Evolutionary conservation across 2,797 vertebrate genomes (phyloP), one percentile per base, ranked within the genome.

Genomic region (Tenualosa thibaudeaui): DNA sequence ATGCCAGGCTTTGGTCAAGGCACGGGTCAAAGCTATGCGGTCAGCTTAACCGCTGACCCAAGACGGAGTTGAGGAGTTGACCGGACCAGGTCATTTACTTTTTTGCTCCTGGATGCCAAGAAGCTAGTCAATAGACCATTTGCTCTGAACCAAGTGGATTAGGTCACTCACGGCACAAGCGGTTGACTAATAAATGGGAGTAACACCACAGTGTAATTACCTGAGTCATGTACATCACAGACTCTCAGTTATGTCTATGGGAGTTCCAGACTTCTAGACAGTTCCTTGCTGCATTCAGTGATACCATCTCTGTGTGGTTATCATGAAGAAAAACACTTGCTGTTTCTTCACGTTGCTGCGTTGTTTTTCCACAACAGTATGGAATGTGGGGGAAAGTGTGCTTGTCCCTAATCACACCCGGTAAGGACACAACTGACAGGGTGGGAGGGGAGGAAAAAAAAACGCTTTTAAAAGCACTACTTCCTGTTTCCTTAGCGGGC

Each of bases 401-500:
- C 37, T 46, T 60, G 40, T 89, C 85, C 86, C 84, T 88, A 84
- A 89, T 95, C 93, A 94, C 71, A 78, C 93, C 93, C 94, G 93
- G 40, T 78, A 92, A 91, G 89, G 92, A 90, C 85, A 89, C 90
- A 87, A 81, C 88, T 89, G 50, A 91, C 91, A 93, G 91, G 92
- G 93, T 91, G 94, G n/a, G 3, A 37, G 12, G 31, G 15, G 10
- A 37, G 12, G 8, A 68, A 65, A 68, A 31, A 78, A 26, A 51
- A 15, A 62, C 22, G 17, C 94, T 93, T 78, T 78, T 91, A 92
- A 87, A 90, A 94, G 92, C 92, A 86, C 40, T 85, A 92, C 94
- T 94, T 96, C 95, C 95, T 93, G 89, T 94, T 95, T 96, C 95
- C 95, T 94, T 93, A 93, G 94, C 92, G 90, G 90, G 91, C 92